Evolutionary conservation across 2,888 invertebrate genomes (phyloP).

Genomic region (Amphiduros pacificus): DNA sequence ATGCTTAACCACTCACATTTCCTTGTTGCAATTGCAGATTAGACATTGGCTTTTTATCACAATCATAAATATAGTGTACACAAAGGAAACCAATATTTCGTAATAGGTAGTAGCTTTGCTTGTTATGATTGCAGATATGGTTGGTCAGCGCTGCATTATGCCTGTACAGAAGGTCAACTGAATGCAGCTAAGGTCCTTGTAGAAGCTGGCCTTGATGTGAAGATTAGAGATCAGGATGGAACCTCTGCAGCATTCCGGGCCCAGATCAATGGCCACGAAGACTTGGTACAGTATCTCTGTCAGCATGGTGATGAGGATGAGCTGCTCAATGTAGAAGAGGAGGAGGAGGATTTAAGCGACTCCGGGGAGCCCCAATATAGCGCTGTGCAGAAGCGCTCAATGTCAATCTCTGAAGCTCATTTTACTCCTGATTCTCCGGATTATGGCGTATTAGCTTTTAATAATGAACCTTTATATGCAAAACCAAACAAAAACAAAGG

Average conservation of each 20-base stretch:
- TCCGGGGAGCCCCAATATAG: not conserved
- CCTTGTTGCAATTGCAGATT: no score
- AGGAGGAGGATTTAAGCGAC: not conserved
- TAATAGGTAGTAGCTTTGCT: no score
- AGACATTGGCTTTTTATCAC: no score
- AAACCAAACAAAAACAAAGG: not conserved
- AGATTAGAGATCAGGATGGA: slow-evolving; percentile 32
- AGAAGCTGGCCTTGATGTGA: slow-evolving; percentile 19
- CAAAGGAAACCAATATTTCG: no score
- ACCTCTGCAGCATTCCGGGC: slow-evolving; percentile 29
- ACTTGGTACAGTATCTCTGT: slow-evolving; percentile 24
- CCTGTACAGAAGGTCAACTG: slow-evolving; percentile 28
- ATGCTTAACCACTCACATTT: no score
- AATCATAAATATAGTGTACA: no score
- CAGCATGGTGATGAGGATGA: slow-evolving; percentile 14
- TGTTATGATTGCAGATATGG: slow-evolving; percentile 26
- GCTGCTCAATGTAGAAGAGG: slow-evolving; percentile 14
- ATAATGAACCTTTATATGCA: no score
- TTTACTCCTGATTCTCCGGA: not conserved
- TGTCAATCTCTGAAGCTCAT: no score
- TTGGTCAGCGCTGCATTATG: slow-evolving; percentile 34
- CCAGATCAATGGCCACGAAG: slow-evolving; percentile 22
- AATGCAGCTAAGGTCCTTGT: slow-evolving; percentile 21
- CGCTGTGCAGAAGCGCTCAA: not conserved
- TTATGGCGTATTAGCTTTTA: not conserved